Conservation (phyloP, 2,797 vertebrate genomes). For the Neosilurus hyrtlii region DNA sequence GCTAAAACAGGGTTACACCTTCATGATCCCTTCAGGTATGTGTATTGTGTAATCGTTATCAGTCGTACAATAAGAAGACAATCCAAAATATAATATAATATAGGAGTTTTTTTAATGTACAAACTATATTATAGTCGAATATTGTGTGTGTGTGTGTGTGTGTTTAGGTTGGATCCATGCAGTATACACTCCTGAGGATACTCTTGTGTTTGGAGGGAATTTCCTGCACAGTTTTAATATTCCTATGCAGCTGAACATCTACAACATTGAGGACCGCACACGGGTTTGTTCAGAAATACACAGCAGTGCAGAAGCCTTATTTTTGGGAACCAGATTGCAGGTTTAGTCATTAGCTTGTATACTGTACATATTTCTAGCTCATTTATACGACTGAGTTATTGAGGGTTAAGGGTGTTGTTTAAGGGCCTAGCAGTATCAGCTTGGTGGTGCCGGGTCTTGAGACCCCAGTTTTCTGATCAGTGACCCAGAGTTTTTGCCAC, state of each 20-base stretch:
- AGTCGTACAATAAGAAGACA: too few species aligned
- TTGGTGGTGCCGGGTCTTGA: too few species aligned
- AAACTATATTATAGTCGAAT: neutral
- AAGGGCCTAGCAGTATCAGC: too few species aligned
- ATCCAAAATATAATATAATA: too few species aligned
- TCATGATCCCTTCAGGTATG: slow-evolving; percentile 97
- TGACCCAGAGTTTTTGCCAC: too few species aligned
- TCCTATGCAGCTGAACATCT: slow-evolving; percentile 97
- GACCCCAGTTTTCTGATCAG: too few species aligned
- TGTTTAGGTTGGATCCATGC: slow-evolving; percentile 94
- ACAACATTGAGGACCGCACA: slow-evolving; percentile 94
- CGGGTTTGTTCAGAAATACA: slow-evolving; percentile 73
- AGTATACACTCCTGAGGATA: slow-evolving; percentile 96
- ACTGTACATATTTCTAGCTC: too few species aligned
- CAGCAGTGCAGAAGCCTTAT: neutral
- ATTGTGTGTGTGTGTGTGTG: slow-evolving; percentile 56
- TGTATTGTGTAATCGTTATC: neutral
- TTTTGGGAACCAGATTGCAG: neutral
- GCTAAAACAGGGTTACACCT: slow-evolving; percentile 93
- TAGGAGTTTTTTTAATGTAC: neutral
- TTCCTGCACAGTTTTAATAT: slow-evolving; percentile 99
- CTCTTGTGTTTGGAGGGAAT: slow-evolving; percentile 94
- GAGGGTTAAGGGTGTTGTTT: too few species aligned
- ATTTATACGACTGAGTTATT: too few species aligned
- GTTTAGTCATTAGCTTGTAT: neutral